Evolutionary conservation across 2,888 invertebrate genomes (phyloP).

Genomic region (Serrognathus titanus): DNA sequence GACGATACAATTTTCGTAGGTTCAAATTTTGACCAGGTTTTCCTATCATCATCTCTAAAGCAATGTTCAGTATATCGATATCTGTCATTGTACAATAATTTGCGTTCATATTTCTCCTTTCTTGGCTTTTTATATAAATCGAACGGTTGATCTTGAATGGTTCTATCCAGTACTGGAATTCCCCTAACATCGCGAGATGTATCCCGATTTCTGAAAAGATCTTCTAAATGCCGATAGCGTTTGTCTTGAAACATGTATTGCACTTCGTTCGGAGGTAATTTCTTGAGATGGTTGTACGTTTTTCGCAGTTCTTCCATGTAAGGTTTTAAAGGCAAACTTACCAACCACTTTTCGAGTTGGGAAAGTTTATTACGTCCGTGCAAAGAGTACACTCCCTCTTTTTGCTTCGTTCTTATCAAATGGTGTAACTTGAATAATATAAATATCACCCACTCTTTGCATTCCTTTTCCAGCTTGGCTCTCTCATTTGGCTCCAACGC

Average conservation of each 20-base stretch:
- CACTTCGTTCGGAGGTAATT: slow-evolving; percentile 3
- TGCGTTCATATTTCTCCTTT: slow-evolving; percentile 11
- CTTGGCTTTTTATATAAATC: slow-evolving; percentile 13
- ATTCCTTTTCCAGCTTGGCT: slow-evolving; percentile 27
- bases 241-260: slow-evolving; percentile 23
- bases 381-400: slow-evolving; percentile 37
- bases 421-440: slow-evolving; percentile 46
- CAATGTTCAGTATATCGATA: slow-evolving; percentile 6
- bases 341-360: slow-evolving; percentile 37
- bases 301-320: slow-evolving; percentile 37
- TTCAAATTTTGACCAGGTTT: slow-evolving; percentile 13
- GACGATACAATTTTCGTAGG: neutral
- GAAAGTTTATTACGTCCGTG: slow-evolving; percentile 38
- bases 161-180: neutral
- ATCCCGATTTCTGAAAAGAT: slow-evolving; percentile 27
- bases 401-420: slow-evolving; percentile 36
- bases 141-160: slow-evolving; percentile 14
- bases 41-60: slow-evolving; percentile 32
- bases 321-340: slow-evolving; percentile 32
- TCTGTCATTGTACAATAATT: neutral
- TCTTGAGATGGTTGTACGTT: slow-evolving; percentile 21
- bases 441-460: slow-evolving; percentile 35
- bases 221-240: slow-evolving; percentile 17
- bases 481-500: slow-evolving; percentile 13
- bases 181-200: slow-evolving; percentile 21